These are phyloP conservation scores for Cartodere bifasciata DNA, from an alignment of 2,888 invertebrate species.

Conservation along the genomic window DNA sequence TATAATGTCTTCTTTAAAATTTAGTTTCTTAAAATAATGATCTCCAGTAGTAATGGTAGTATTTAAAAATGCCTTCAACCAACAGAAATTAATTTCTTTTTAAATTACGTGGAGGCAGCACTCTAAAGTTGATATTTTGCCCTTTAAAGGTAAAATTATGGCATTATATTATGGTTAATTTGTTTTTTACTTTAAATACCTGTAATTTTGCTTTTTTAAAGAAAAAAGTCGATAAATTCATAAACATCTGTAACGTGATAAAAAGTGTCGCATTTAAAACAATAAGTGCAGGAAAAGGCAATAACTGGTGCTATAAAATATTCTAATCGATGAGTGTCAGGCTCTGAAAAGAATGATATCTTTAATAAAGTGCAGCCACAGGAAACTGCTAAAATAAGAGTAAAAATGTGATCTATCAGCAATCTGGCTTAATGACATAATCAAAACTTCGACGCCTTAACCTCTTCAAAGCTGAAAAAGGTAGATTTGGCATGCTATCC, in stretches of 20 bases:
- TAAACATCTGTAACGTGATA: conserved; percentile 1
- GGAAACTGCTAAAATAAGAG: conserved; percentile 24
- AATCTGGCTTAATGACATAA: conserved; percentile 30
- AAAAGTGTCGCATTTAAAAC: conserved; percentile 6
- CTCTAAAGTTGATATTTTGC: too few species aligned
- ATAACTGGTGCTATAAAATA: conserved; percentile 17
- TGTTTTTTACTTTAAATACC: too few species aligned
- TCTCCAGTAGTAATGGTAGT: too few species aligned
- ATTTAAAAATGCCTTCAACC: too few species aligned
- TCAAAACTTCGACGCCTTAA: conserved; percentile 26
- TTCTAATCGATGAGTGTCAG: conserved; percentile 25
- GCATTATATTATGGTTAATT: too few species aligned
- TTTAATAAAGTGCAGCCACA: conserved; percentile 23
- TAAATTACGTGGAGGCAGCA: too few species aligned
- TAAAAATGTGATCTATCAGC: conserved; percentile 31
- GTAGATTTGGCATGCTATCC: conserved; percentile 27
- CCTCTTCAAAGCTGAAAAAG: conserved; percentile 27
- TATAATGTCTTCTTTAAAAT: too few species aligned
- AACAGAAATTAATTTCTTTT: too few species aligned
- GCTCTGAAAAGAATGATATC: conserved; percentile 19
- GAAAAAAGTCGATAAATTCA: too few species aligned
- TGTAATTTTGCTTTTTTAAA: too few species aligned
- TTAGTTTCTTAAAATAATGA: too few species aligned
- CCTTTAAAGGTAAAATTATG: too few species aligned
- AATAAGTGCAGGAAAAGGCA: conserved; percentile 10